Conservation (phyloP, 2,888 invertebrate genomes). For the Metalampra italica region DNA sequence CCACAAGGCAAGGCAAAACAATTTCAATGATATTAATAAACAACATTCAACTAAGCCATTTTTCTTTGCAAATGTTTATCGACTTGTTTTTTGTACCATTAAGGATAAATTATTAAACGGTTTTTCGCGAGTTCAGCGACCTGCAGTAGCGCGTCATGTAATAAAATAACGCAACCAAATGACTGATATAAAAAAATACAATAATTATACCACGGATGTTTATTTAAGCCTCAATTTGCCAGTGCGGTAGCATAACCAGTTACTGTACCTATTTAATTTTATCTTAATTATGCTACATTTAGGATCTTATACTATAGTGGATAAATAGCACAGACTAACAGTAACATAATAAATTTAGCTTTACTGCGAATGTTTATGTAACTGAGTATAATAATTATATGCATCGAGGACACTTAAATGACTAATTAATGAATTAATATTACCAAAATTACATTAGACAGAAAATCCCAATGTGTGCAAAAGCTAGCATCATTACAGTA, state of each 20-base stretch:
- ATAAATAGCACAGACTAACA: neutral
- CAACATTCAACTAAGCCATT: too few species aligned
- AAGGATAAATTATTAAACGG: neutral
- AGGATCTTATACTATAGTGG: neutral
- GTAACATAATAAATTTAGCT: neutral
- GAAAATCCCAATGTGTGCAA: slow-evolving; percentile 1
- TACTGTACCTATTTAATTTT: too few species aligned
- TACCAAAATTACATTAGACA: slow-evolving; percentile 3
- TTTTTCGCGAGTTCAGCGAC: neutral
- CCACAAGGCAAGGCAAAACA: too few species aligned
- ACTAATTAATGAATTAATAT: too few species aligned
- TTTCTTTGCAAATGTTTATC: too few species aligned
- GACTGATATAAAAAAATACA: neutral
- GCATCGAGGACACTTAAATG: neutral
- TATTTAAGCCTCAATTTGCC: too few species aligned
- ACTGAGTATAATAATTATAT: neutral
- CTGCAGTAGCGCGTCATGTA: neutral
- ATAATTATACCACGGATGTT: too few species aligned
- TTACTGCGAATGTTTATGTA: neutral
- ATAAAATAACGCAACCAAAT: neutral
- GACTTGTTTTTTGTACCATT: too few species aligned
- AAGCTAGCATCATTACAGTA: neutral
- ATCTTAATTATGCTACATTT: neutral
- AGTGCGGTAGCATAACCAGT: too few species aligned
- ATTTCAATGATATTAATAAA: neutral